Conservation (phyloP, 2,888 invertebrate species). For the Polymixis flavicincta region DNA sequence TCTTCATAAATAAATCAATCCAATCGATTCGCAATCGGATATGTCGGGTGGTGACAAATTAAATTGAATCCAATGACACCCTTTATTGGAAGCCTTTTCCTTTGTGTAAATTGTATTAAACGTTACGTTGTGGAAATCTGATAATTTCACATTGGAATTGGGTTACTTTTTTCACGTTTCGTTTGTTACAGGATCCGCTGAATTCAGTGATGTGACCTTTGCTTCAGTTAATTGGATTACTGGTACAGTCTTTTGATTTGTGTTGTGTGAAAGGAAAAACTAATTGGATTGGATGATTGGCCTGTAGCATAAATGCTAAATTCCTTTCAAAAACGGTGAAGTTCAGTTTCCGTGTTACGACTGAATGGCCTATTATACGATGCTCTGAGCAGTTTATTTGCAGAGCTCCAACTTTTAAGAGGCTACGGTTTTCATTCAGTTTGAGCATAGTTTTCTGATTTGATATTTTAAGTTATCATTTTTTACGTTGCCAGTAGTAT, state of each 20-base stretch:
- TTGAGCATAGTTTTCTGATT: background rate
- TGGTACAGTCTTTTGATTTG: constrained; percentile 3
- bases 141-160: constrained; percentile 48
- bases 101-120: constrained; percentile 57
- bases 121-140: constrained; percentile 38
- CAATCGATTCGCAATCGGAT: constrained; percentile 44
- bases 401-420: too few species aligned
- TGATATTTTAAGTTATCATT: background rate
- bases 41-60: constrained; percentile 57
- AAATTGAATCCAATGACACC: constrained; percentile 54
- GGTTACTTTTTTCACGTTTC: constrained; percentile 35
- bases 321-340: background rate
- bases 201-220: constrained; percentile 24
- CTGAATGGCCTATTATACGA: background rate
- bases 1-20: constrained; percentile 51
- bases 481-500: too few species aligned
- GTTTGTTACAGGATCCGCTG: constrained; percentile 9
- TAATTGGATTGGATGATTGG: constrained; percentile 23
- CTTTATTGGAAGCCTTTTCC: constrained; percentile 41
- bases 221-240: constrained; percentile 9
- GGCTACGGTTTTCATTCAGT: too few species aligned
- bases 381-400: background rate
- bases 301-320: background rate
- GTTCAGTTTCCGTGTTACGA: background rate
- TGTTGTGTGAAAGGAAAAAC: constrained; percentile 20